A percentile compares a stretch with the other conserved stretches of the same genome.
Conservation (phyloP, 2,797 vertebrate genomes). For the Chloroceryle inda region DNA sequence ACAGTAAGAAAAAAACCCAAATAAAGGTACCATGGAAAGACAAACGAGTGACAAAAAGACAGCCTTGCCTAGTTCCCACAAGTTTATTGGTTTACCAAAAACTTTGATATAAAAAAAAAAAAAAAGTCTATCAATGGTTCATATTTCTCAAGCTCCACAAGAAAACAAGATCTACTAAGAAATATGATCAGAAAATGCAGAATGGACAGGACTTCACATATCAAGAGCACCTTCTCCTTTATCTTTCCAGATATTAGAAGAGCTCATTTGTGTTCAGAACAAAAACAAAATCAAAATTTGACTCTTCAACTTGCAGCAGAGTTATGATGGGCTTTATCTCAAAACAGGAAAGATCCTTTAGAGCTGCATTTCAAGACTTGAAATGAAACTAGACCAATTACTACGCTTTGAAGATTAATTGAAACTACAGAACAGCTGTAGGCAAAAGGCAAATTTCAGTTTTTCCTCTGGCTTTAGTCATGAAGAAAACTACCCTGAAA, state of each 20-base stretch:
- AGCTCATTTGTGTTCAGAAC: background rate
- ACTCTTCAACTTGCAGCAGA: background rate
- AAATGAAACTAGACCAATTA: background rate
- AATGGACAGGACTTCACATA: background rate
- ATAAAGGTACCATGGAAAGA: background rate
- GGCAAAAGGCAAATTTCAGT: background rate
- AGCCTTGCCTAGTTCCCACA: background rate
- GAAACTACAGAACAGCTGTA: background rate
- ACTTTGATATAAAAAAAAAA: background rate
- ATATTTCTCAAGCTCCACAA: background rate
- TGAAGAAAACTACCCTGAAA: background rate
- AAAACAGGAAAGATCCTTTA: background rate
- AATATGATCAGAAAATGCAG: background rate
- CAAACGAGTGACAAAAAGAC: background rate
- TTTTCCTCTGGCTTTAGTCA: background rate
- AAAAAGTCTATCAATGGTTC: background rate
- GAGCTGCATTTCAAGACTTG: background rate
- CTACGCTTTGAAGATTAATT: background rate
- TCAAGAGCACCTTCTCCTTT: background rate
- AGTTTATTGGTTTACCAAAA: background rate
- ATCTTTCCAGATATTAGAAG: background rate
- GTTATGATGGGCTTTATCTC: background rate
- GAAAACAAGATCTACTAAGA: background rate
- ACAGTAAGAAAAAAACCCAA: background rate
- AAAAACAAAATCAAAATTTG: background rate